phyloP scores from a whole-genome alignment of 1,140 invertebrate species.

The Frieseomelitta varia region DNA sequence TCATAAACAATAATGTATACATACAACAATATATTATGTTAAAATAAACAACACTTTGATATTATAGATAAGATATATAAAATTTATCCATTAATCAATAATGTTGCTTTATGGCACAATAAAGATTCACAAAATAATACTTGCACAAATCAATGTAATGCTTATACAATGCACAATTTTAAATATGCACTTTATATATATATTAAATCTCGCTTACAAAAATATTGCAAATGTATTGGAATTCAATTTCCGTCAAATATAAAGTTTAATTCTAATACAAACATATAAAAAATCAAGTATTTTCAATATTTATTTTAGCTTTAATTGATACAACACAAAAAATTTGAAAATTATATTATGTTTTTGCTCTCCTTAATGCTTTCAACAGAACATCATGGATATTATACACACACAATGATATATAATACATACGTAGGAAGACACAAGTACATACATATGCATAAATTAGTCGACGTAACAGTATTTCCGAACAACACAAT shows the following conservation, averaged over 20 bases:
- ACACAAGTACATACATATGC: constrained; percentile 35
- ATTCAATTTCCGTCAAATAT: neutral
- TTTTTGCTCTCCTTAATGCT: constrained; percentile 17
- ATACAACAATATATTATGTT: neutral
- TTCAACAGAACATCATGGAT: constrained; percentile 43
- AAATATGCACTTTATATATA: neutral
- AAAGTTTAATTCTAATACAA: neutral
- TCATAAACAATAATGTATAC: too few species aligned
- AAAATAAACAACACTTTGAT: neutral
- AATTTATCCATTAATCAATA: neutral
- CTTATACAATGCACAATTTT: neutral
- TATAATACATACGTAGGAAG: constrained; percentile 3
- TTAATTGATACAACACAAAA: neutral
- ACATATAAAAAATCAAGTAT: neutral
- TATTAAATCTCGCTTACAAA: neutral
- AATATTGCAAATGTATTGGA: neutral
- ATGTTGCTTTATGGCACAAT: neutral
- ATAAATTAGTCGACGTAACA: constrained; percentile 44
- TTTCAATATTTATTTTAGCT: constrained; percentile 5
- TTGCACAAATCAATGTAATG: neutral
- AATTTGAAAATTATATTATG: constrained; percentile 25
- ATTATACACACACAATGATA: constrained; percentile 31
- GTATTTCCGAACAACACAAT: constrained; percentile 52
- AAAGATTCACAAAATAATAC: neutral
- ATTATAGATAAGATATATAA: neutral